These are phyloP conservation scores for Centropristis striata DNA, from an alignment of 2,113 vertebrate species.

Conservation along the genomic window DNA sequence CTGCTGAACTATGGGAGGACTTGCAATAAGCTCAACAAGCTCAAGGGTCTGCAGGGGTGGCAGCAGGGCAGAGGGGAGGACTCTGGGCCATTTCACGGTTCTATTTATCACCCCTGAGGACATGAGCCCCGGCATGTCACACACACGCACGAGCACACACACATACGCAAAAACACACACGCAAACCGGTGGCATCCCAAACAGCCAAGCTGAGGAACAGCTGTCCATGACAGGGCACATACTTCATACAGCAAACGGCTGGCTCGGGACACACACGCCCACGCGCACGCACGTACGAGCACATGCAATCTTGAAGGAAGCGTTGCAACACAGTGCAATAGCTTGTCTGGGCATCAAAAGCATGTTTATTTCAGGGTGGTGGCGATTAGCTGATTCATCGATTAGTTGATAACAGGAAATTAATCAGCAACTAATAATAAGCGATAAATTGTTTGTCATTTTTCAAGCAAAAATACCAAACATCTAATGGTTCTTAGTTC, in stretches of 20 bases:
- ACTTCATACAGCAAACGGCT: slow-evolving; percentile 75
- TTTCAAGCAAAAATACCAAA: not conserved
- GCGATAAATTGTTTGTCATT: not conserved
- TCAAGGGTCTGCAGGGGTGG: slow-evolving; percentile 67
- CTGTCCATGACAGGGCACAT: slow-evolving; percentile 89
- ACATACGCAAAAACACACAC: slow-evolving; percentile 47
- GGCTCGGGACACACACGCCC: slow-evolving; percentile 28
- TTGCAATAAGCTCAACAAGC: slow-evolving; percentile 56
- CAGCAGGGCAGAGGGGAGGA: slow-evolving; percentile 65
- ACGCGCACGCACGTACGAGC: slow-evolving; percentile 4
- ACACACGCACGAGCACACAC: slow-evolving; percentile 29
- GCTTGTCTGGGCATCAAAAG: slow-evolving; percentile 1
- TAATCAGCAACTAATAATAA: not conserved
- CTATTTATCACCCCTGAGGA: slow-evolving; percentile 91
- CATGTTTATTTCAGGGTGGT: not conserved
- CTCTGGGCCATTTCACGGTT: slow-evolving; percentile 89
- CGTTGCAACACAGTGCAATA: slow-evolving; percentile 42
- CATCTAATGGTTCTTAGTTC: not conserved
- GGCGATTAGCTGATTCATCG: not conserved
- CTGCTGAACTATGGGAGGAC: slow-evolving; percentile 35
- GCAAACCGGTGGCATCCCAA: slow-evolving; percentile 87
- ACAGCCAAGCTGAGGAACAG: slow-evolving; percentile 91
- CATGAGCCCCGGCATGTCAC: slow-evolving; percentile 90
- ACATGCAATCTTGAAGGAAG: slow-evolving; percentile 47
- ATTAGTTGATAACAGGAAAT: not conserved